Percentiles rank a stretch among this genome's conserved stretches.
These are phyloP conservation scores for Parasteatoda lunata DNA, from an alignment of 2,888 invertebrate species.

Conservation along the genomic window DNA sequence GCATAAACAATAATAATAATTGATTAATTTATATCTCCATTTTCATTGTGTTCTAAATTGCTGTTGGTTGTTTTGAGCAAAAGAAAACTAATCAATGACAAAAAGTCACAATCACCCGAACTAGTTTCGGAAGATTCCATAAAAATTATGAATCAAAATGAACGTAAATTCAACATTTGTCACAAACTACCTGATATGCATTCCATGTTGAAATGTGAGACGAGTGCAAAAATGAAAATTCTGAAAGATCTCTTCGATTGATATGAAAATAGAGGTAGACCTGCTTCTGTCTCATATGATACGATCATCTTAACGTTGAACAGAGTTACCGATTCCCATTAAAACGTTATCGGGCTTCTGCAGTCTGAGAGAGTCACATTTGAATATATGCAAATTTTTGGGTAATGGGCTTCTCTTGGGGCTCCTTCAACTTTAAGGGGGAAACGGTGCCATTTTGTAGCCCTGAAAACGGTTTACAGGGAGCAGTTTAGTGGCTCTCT, in stretches of 20 bases:
- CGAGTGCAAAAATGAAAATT: neutral
- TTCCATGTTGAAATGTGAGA: too few relatives aligned
- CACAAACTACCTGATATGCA: too few relatives aligned
- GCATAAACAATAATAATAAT: too few relatives aligned
- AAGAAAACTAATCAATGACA: too few relatives aligned
- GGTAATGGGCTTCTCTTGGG: conserved; percentile 32
- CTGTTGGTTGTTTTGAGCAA: too few relatives aligned
- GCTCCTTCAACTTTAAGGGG: conserved; percentile 9
- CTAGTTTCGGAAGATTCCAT: too few relatives aligned
- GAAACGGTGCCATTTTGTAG: conserved; percentile 6
- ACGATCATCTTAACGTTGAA: conserved; percentile 11
- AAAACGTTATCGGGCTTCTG: conserved; percentile 50
- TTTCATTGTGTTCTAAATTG: too few relatives aligned
- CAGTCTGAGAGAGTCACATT: conserved; percentile 37
- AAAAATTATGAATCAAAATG: too few relatives aligned
- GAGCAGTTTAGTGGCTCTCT: conserved; percentile 15
- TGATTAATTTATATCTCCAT: too few relatives aligned
- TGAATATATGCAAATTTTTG: conserved; percentile 65
- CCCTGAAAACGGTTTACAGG: conserved; percentile 18
- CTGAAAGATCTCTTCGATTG: neutral
- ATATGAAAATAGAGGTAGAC: neutral
- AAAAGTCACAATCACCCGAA: too few relatives aligned
- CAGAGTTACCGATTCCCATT: conserved; percentile 18
- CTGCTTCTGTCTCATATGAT: conserved; percentile 30
- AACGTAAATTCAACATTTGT: too few relatives aligned